These are phyloP conservation scores for Xestoiulus laeticollis DNA, from an alignment of 2,888 invertebrate species.

Conservation along the genomic window DNA sequence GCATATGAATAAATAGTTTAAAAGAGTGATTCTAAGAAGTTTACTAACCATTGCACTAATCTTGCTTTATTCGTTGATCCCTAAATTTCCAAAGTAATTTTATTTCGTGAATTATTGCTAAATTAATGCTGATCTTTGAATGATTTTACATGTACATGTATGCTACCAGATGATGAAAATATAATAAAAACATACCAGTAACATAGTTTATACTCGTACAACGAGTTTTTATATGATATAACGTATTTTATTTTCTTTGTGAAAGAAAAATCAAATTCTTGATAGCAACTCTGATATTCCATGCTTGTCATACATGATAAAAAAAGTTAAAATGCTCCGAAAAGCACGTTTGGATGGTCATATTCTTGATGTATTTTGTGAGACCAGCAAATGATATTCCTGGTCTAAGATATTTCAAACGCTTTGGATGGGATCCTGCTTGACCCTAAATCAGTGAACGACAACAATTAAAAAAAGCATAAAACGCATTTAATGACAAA, in stretches of 20 bases:
- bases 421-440: not conserved
- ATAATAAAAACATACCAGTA: too few species aligned
- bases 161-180: too few species aligned
- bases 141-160: too few species aligned
- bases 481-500: not conserved
- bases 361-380: not conserved
- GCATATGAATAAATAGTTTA: too few species aligned
- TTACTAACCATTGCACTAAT: too few species aligned
- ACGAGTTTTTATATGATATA: not conserved
- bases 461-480: slow-evolving; percentile 14
- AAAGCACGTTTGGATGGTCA: not conserved
- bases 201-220: not conserved
- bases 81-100: too few species aligned
- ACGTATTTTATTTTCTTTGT: not conserved
- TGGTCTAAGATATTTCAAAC: too few species aligned
- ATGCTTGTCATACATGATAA: not conserved
- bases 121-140: too few species aligned
- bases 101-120: too few species aligned
- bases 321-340: not conserved
- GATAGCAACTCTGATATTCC: not conserved
- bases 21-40: too few species aligned
- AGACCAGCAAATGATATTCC: too few species aligned
- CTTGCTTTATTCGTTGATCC: too few species aligned
- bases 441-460: not conserved
- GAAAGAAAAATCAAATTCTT: not conserved